These are phyloP conservation scores for Drosophila sp. DNA, from an alignment of 1,140 invertebrate genomes.

Conservation along the genomic window DNA sequence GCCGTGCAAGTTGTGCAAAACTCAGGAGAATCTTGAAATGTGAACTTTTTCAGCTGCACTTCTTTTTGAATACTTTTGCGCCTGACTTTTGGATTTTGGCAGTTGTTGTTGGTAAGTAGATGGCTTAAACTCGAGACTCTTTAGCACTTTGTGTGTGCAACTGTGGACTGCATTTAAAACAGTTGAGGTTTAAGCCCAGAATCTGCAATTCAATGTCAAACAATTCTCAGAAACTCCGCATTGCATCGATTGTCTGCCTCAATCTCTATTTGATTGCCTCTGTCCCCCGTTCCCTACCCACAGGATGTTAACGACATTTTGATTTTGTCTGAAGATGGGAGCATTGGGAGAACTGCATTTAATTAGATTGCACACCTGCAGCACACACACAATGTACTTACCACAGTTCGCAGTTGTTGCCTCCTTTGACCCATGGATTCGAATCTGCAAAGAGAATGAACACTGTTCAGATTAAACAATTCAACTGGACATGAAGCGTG, in stretches of 20 bases:
- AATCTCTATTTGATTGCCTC: slow-evolving; percentile 66
- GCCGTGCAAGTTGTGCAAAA: slow-evolving; percentile 59
- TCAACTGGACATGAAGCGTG: slow-evolving; percentile 11
- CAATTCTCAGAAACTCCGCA: slow-evolving; percentile 54
- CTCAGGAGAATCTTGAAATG: slow-evolving; percentile 79
- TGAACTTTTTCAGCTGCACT: slow-evolving; percentile 79
- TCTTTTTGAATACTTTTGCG: slow-evolving; percentile 81
- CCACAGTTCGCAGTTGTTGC: slow-evolving; percentile 23
- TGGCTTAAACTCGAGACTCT: slow-evolving; percentile 23
- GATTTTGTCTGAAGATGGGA: slow-evolving; percentile 30
- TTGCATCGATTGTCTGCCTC: slow-evolving; percentile 38
- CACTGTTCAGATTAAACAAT: slow-evolving; percentile 25
- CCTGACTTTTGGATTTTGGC: slow-evolving; percentile 63
- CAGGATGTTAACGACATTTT: slow-evolving; percentile 45
- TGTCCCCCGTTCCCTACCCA: too few relatives aligned
- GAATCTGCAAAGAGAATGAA: slow-evolving; percentile 26
- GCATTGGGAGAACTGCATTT: slow-evolving; percentile 23
- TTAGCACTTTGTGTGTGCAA: slow-evolving; percentile 29
- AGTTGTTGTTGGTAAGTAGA: slow-evolving; percentile 20
- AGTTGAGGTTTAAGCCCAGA: slow-evolving; percentile 52
- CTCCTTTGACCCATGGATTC: background rate
- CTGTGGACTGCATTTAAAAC: slow-evolving; percentile 72
- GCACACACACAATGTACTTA: slow-evolving; percentile 18
- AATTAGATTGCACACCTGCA: slow-evolving; percentile 45
- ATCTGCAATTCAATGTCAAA: slow-evolving; percentile 76